Base-by-base conservation (phyloP, 2,797 vertebrate species). In the Cetoscarus ocellatus region DNA sequence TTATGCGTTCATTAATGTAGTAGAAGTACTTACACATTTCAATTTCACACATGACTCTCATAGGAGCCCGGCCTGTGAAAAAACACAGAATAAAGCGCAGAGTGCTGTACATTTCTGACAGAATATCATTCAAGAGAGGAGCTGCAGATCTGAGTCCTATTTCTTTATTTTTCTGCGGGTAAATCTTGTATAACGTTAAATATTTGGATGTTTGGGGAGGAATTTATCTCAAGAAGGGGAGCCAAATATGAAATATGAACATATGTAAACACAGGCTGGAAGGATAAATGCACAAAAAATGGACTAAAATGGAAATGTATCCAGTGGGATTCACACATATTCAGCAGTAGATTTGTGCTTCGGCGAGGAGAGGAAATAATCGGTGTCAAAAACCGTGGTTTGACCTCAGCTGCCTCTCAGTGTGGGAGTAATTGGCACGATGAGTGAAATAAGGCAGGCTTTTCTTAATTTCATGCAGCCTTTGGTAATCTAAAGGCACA, bases 391-490 rank as follows among this genome's bases (percentile, higher is more conserved):
- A 69, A 55, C 57, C 56, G 58, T 66, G 39, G 45, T 72, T 75
- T 73, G 67, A 82, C 79, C 73, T 63, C 2, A 68, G 18, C 67
- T 67, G 59, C 55, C 40, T 76, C 58, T 69, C 36, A 42, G 57
- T 54, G 78, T 70, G 62, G 61, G 67, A 47, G 73, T 64, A 73
- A 77, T 56, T 75, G 75, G 67, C 67, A 57, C 51, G 40, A 56
- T 39, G 47, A 77, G 36, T n/a, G 51, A 64, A 61, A 71, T 55
- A 62, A 74, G 50, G 42, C 5, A 34, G 57, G 34, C 45, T 70
- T 52, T 27, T 48, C 52, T 36, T 54, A 73, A 66, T 74, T 19
- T 17, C 15, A 71, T 15, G 19, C 56, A 53, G 62, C 69, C 44
- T 52, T 67, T 76, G 69, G 61, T 64, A 63, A 71, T 67, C 59